Base-by-base conservation (phyloP, 1,140 invertebrate genomes). In the Bombus pascuorum region DNA sequence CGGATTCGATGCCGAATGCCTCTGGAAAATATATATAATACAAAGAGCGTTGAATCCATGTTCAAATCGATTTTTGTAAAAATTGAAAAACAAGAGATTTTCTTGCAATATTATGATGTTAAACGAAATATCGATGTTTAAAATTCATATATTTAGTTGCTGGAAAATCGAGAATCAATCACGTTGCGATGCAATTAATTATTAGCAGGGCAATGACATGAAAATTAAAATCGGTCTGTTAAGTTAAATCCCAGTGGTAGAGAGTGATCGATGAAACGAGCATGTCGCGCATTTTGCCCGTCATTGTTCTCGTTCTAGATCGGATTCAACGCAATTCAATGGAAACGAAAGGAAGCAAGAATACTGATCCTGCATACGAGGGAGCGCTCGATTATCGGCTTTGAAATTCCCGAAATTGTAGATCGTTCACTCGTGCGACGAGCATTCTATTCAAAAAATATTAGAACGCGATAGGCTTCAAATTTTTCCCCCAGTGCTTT, bases 351-450 rank as follows among this genome's bases (percentile, higher is more conserved):
- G 22, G 65, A 70, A 47, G 65, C 42, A 44, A 57, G 83, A 65
- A 80, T 66, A 73, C 42, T 73, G 80, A 85, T 79, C 57, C 32
- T 28, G 77, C 65, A 86, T 82, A n/a, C 62, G 2, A 32, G 3
- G 34, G 10, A 78, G 18, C n/a, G 70, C 6, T 81, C 68, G 37
- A 80, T 65, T 73, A 80, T 80, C 76, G 68, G 22, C 37, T 70
- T 9, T 57, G 37, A 70, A 66, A 53, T 53, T 77, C 22, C 37
- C 81, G 3, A 68, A 53, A 32, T n/a, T n/a, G 25, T 34, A 25
- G 8, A 66, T n/a, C 28, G 10, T 68, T 34, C 28, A 0, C 2
- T 62, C 18, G 53, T 12, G 18, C 44, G 13, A 9, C 39, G 18
- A 12, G 25, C 32, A 71, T 44, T 53, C 59, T 15, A 28, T 44